These are phyloP conservation scores for Maconellicoccus hirsutus DNA, from an alignment of 1,140 invertebrate species.

Conservation along the genomic window DNA sequence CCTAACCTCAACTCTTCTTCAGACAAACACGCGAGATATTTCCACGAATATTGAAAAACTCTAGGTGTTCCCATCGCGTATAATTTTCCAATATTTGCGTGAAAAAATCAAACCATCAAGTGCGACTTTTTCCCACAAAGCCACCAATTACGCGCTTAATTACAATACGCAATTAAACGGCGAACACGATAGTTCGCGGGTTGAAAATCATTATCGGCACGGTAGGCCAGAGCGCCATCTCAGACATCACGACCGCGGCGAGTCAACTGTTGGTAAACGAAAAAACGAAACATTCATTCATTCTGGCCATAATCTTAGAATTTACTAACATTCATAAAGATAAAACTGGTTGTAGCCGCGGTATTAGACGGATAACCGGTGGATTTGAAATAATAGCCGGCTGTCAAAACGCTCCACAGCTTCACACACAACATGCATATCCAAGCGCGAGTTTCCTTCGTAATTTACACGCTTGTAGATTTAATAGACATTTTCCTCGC, in stretches of 20 bases:
- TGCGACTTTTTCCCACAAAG: too few relatives aligned
- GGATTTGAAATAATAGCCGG: background rate
- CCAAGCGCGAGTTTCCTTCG: background rate
- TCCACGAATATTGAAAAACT: too few relatives aligned
- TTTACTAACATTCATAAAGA: conserved; percentile 9
- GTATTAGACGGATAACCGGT: conserved; percentile 7
- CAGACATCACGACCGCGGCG: background rate
- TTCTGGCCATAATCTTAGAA: background rate
- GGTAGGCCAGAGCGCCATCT: background rate
- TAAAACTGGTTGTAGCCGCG: background rate
- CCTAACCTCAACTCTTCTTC: too few relatives aligned
- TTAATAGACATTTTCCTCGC: too few relatives aligned
- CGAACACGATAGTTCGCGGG: background rate
- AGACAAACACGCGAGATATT: too few relatives aligned
- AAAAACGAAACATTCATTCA: conserved; percentile 6
- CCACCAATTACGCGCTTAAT: too few relatives aligned
- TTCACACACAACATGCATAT: background rate
- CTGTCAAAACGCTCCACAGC: background rate
- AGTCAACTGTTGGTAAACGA: background rate
- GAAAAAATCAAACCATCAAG: too few relatives aligned
- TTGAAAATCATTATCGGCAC: background rate
- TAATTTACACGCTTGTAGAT: background rate
- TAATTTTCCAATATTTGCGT: too few relatives aligned
- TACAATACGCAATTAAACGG: background rate
- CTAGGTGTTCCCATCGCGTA: too few relatives aligned